Conservation (phyloP, 2,797 vertebrate genomes). For the Hirundo rustica region DNA sequence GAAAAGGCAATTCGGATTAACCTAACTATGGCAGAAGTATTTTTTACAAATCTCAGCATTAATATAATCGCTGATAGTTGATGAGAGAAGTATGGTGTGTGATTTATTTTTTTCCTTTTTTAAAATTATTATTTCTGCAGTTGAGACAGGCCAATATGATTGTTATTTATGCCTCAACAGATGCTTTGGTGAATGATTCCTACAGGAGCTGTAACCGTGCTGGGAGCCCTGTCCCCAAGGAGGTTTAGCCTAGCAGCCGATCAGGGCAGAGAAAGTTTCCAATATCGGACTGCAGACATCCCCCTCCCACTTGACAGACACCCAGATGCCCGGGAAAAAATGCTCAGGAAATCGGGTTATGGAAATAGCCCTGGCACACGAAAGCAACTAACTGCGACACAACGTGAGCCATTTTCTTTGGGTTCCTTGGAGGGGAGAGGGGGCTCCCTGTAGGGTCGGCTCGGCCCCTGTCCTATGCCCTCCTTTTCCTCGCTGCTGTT, state of each 20-base stretch:
- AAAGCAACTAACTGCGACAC: no score
- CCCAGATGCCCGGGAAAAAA: neutral
- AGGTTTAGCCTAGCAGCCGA: neutral
- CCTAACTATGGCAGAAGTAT: neutral
- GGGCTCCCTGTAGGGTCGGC: neutral
- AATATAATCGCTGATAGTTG: neutral
- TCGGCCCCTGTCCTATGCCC: neutral
- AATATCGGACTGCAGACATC: rapidly evolving
- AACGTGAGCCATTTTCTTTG: no score
- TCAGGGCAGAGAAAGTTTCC: neutral
- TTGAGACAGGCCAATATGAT: neutral
- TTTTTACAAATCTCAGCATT: neutral
- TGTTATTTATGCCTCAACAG: neutral
- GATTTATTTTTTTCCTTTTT: neutral
- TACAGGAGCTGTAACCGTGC: rapidly evolving
- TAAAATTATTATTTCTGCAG: neutral
- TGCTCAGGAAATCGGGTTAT: no score
- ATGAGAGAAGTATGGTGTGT: neutral
- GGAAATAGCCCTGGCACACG: neutral
- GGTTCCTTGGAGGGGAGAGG: no score
- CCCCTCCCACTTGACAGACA: neutral
- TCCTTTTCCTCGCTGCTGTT: neutral
- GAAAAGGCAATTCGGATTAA: neutral
- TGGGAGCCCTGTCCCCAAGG: neutral
- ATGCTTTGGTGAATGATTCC: neutral